Conservation (phyloP, 2,888 invertebrate species). For the Calameuta pallipes region DNA sequence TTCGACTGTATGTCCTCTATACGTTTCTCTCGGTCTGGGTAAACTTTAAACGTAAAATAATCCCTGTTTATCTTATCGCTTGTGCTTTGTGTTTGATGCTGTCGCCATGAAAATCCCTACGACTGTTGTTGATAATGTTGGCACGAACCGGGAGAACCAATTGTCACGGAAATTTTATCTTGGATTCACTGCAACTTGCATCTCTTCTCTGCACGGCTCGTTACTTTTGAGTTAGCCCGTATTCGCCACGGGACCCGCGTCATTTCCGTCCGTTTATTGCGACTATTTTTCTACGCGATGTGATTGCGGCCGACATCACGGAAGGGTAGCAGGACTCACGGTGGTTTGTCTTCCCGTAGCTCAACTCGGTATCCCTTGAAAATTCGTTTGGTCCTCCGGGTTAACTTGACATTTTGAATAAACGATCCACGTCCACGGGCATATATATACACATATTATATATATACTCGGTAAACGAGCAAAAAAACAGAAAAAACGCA, state of each 20-base stretch:
- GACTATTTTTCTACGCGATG: not conserved
- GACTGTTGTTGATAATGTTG: not conserved
- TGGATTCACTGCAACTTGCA: not conserved
- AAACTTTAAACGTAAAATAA: not conserved
- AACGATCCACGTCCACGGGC: not conserved
- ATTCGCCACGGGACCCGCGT: not conserved
- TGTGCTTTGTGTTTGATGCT: not conserved
- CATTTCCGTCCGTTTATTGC: not conserved
- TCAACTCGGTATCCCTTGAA: not conserved
- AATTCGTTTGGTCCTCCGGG: not conserved
- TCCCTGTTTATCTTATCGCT: not conserved
- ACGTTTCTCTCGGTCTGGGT: not conserved
- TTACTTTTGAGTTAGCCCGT: not conserved
- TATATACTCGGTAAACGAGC: not conserved
- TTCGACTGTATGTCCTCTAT: not conserved
- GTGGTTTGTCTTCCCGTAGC: not conserved
- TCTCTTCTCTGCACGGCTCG: not conserved
- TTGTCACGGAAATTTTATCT: not conserved
- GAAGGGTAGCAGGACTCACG: not conserved
- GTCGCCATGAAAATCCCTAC: not conserved
- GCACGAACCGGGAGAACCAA: not conserved
- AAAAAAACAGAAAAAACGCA: not conserved
- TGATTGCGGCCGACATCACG: not conserved
- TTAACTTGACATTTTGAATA: not conserved
- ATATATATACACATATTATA: not conserved